These are phyloP conservation scores for Astatotilapia flaviijosephi DNA, from an alignment of 2,113 vertebrate species.

Conservation along the genomic window DNA sequence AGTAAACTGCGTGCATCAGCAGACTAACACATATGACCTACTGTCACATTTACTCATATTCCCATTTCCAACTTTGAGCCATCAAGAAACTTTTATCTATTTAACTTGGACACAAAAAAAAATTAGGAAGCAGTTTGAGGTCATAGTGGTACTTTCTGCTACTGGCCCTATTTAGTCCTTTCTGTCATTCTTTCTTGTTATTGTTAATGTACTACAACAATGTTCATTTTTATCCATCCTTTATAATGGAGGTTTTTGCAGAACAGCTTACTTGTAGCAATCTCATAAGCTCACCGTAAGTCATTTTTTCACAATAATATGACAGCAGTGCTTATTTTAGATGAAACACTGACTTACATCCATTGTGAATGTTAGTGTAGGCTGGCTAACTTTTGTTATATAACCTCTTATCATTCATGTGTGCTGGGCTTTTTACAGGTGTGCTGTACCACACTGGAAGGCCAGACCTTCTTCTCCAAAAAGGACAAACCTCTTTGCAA, in stretches of 20 bases:
- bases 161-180: not conserved
- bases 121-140: not conserved
- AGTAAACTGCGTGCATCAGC: not conserved
- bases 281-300: not conserved
- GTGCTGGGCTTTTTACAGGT: conserved; percentile 64
- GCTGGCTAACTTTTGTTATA: not conserved
- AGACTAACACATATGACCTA: not conserved
- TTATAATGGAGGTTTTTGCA: not conserved
- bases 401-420: not conserved
- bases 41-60: not conserved
- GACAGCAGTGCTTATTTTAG: not conserved
- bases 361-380: not conserved
- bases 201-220: not conserved
- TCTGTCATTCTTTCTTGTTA: not conserved
- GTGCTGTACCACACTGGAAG: conserved; percentile 85
- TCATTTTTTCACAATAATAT: not conserved
- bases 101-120: not conserved
- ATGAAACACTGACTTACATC: not conserved
- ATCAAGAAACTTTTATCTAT: not conserved
- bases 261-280: not conserved
- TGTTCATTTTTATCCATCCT: not conserved
- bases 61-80: not conserved
- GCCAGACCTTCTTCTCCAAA: conserved; percentile 92
- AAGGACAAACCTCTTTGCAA: conserved; percentile 95
- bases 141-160: not conserved